Evolutionary conservation across 2,113 vertebrate genomes (phyloP).

Genomic region (Callaeas wilsoni): DNA sequence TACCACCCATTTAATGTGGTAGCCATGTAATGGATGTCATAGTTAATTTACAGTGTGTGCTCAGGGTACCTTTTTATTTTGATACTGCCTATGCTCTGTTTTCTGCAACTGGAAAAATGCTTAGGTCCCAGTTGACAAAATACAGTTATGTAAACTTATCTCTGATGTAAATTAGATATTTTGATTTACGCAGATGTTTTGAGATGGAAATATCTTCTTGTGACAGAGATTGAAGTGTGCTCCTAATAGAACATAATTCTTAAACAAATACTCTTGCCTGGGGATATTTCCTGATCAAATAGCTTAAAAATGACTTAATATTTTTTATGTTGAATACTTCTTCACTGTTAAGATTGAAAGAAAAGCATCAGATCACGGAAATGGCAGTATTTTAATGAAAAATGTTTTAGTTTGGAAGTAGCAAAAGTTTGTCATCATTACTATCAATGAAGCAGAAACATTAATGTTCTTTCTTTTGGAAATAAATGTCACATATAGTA

Average conservation of each 20-base stretch:
- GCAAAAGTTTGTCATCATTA: background rate
- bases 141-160: background rate
- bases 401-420: background rate
- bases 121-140: background rate
- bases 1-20: background rate
- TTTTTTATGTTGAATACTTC: background rate
- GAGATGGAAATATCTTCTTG: background rate
- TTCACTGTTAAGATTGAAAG: background rate
- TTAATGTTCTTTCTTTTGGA: background rate
- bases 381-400: background rate
- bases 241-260: background rate
- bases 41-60: background rate
- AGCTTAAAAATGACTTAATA: background rate
- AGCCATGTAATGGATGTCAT: background rate
- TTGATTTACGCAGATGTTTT: background rate
- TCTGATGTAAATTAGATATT: background rate
- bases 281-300: background rate
- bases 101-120: background rate
- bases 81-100: background rate
- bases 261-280: background rate
- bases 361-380: background rate
- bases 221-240: background rate
- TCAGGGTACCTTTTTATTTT: background rate
- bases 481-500: background rate
- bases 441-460: background rate